Conservation (phyloP, 1,140 invertebrate species). For the Aleiodes sp. region DNA sequence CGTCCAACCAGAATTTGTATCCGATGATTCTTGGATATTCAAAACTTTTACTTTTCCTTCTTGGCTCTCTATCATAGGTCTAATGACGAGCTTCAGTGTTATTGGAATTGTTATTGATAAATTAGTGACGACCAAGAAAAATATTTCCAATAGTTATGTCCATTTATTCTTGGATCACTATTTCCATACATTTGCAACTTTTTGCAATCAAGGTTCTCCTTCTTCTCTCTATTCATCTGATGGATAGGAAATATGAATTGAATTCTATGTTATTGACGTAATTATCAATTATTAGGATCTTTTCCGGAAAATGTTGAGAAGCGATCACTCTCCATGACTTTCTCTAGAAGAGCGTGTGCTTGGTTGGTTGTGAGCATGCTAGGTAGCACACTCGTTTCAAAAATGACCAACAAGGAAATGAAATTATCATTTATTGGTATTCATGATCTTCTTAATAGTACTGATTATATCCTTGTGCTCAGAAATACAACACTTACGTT, state of each 20-base stretch:
- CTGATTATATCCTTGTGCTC: slow-evolving; percentile 37
- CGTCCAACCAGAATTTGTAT: slow-evolving; percentile 37
- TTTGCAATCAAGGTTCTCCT: slow-evolving; percentile 42
- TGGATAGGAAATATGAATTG: slow-evolving; percentile 21
- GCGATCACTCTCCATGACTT: slow-evolving; percentile 37
- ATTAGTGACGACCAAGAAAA: slow-evolving; percentile 29
- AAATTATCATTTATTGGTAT: slow-evolving; percentile 40
- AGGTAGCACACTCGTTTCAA: slow-evolving; percentile 42
- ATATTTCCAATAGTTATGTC: slow-evolving; percentile 3
- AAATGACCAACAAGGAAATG: slow-evolving; percentile 39
- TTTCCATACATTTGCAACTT: slow-evolving; percentile 41
- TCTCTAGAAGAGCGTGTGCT: slow-evolving; percentile 42
- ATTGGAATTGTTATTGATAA: slow-evolving; percentile 35
- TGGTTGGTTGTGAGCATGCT: slow-evolving; percentile 44
- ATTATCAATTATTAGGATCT: slow-evolving; percentile 32
- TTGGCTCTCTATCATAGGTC: slow-evolving; percentile 38
- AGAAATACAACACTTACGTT: slow-evolving; percentile 33
- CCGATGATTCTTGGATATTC: slow-evolving; percentile 43
- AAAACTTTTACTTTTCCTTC: slow-evolving; percentile 35
- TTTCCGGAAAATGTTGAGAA: slow-evolving; percentile 33
- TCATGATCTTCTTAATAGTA: slow-evolving; percentile 39
- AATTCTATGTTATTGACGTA: slow-evolving; percentile 2
- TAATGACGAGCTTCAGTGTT: slow-evolving; percentile 37
- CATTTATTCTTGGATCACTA: slow-evolving; percentile 43
- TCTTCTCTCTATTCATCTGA: slow-evolving; percentile 4